A percentile compares a stretch with the other conserved stretches of the same genome.
Conservation (phyloP, 2,113 vertebrate genomes). For the Calonectris borealis region DNA sequence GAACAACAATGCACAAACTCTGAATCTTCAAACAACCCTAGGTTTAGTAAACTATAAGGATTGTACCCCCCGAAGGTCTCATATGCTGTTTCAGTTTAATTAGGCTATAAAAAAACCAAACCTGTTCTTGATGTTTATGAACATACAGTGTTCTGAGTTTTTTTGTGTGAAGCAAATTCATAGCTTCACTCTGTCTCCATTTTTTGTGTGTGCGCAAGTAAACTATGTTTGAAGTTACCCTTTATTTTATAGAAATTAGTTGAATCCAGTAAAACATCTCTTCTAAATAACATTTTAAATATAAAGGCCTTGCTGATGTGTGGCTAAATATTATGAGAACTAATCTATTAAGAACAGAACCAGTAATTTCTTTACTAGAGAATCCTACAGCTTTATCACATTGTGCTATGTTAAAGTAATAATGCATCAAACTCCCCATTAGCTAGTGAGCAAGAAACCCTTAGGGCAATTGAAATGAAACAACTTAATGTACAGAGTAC, state of each 20-base stretch:
- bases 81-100: background rate
- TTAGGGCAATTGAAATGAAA: constrained; percentile 56
- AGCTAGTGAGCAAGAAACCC: constrained; percentile 42
- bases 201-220: background rate
- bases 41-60: background rate
- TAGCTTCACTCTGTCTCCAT: background rate
- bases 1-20: background rate
- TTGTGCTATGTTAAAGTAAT: constrained; percentile 23
- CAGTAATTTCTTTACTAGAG: constrained; percentile 40
- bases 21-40: background rate
- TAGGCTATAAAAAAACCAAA: background rate
- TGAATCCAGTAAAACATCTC: background rate
- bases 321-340: constrained; percentile 24
- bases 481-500: constrained; percentile 29
- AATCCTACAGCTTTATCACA: constrained; percentile 34
- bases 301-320: background rate
- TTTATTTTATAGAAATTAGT: background rate
- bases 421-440: constrained; percentile 55
- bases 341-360: constrained; percentile 48
- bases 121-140: background rate
- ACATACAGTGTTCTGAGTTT: background rate
- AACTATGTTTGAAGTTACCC: background rate
- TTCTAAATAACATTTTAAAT: background rate
- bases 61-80: background rate
- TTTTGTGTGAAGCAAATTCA: background rate